Percentiles rank a stretch among this genome's conserved stretches.
phyloP scores from a whole-genome alignment of 2,888 invertebrate species.

The Notodonta ziczac region DNA sequence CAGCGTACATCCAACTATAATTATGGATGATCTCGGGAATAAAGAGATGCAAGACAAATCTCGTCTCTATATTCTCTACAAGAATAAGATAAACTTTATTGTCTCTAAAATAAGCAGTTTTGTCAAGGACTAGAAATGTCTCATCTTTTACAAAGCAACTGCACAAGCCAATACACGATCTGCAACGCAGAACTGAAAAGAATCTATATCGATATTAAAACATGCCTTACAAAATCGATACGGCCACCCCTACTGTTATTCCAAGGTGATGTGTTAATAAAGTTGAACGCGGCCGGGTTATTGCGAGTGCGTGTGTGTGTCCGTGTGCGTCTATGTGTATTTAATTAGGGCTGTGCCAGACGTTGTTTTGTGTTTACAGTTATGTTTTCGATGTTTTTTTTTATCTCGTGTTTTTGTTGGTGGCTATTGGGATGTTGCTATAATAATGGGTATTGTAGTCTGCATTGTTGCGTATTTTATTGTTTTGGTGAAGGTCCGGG shows the following conservation, averaged over 20 bases:
- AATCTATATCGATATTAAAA: too few relatives aligned
- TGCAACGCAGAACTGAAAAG: too few relatives aligned
- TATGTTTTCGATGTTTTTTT: constrained; percentile 35
- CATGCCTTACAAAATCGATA: not conserved
- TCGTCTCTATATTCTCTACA: too few relatives aligned
- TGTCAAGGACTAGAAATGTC: too few relatives aligned
- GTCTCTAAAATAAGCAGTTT: too few relatives aligned
- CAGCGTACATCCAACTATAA: not conserved
- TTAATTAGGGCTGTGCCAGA: constrained; percentile 49
- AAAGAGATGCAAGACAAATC: too few relatives aligned
- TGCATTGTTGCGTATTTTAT: constrained; percentile 9
- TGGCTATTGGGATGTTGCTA: constrained; percentile 36
- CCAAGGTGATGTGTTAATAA: constrained; percentile 66
- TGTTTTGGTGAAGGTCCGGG: constrained; percentile 2
- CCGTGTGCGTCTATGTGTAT: constrained; percentile 37
- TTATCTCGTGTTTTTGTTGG: constrained; percentile 28
- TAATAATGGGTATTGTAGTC: constrained; percentile 22
- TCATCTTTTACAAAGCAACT: too few relatives aligned
- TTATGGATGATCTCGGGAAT: not conserved
- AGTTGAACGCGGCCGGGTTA: constrained; percentile 54
- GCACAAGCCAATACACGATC: too few relatives aligned
- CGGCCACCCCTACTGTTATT: constrained; percentile 47
- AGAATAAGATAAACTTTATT: too few relatives aligned
- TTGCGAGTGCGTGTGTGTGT: constrained; percentile 28
- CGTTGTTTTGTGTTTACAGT: constrained; percentile 35